Conservation (phyloP, 2,113 vertebrate species). For the Gyps fulvus region DNA sequence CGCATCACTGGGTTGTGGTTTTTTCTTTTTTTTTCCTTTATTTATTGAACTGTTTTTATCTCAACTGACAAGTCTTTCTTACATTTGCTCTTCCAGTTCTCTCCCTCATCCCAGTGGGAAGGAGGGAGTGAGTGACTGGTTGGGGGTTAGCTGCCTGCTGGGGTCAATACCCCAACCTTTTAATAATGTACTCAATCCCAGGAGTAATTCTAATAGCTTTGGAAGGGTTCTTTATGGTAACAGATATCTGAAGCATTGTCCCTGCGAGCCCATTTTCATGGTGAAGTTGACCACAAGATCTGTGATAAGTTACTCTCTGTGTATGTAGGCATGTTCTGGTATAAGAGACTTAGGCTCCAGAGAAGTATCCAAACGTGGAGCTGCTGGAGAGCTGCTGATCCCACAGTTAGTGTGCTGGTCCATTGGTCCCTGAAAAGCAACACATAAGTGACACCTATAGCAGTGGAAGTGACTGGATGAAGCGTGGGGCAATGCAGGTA, state of each 20-base stretch:
- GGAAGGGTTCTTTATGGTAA: not conserved
- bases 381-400: not conserved
- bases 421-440: not conserved
- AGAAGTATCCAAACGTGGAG: not conserved
- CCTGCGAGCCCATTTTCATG: rapidly evolving
- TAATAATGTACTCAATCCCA: not conserved
- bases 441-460: not conserved
- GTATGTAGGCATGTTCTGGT: not conserved
- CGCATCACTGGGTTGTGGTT: not conserved
- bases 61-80: not conserved
- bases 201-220: not conserved
- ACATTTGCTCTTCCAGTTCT: not conserved
- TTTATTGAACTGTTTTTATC: not conserved
- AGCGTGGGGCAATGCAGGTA: not conserved
- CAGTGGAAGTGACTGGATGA: not conserved
- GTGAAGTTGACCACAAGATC: not conserved
- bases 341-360: not conserved
- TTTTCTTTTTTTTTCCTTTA: not conserved
- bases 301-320: not conserved
- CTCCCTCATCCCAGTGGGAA: not conserved
- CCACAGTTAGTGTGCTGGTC: not conserved
- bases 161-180: not conserved
- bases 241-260: not conserved
- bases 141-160: not conserved
- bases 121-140: not conserved